Evolutionary conservation across 1,140 invertebrate species (phyloP), one percentile per base, ranked within the genome.

Genomic region (Hylaeus volcanicus): DNA sequence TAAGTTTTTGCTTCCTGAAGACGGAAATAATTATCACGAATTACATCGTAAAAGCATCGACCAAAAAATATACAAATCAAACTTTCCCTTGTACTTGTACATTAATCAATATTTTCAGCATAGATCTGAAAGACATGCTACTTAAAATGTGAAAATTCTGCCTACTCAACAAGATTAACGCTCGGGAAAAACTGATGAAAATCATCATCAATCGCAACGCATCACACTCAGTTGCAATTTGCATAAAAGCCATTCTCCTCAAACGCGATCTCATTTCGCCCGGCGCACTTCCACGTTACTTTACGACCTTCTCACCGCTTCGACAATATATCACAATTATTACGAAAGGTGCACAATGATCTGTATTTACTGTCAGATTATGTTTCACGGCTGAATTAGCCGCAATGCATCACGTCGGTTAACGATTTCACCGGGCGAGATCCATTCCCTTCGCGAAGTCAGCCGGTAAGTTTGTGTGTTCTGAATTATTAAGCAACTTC

Each of bases 401-500:
- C 12, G 77, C 61, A 58, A 79, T 79, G 71, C 77, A 79, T 79
- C 77, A 79, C 51, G 70, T 39, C 60, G 48, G 2, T 74, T 74
- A 75, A 80, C 79, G 64, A 75, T 74, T 80, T 75, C 79, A 51
- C 53, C 58, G 66, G 26, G 2, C 71, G 37, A 43, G 70, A 74
- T 66, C 70, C 74, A 79, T 74, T 74, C 51, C 48, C 73, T 11
- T 51, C 55, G n/a, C 37, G 41, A 37, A 68, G 45, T 6, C 56
- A 43, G 75, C 74, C 73, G 11, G 41, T 60, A 56, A 81, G 65
- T 56, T 58, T 70, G 26, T 12, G 26, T 12, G 51, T 55, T 48
- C 41, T 71, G 74, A 81, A 81, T 81, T 81, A 81, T 81, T 77
- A 71, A 81, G 74, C 74, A 77, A 74, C 56, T 48, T 37, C 74